Evolutionary conservation across 2,888 invertebrate species (phyloP), one percentile per base, ranked within the genome.

Genomic region (Lampropteryx suffumata): DNA sequence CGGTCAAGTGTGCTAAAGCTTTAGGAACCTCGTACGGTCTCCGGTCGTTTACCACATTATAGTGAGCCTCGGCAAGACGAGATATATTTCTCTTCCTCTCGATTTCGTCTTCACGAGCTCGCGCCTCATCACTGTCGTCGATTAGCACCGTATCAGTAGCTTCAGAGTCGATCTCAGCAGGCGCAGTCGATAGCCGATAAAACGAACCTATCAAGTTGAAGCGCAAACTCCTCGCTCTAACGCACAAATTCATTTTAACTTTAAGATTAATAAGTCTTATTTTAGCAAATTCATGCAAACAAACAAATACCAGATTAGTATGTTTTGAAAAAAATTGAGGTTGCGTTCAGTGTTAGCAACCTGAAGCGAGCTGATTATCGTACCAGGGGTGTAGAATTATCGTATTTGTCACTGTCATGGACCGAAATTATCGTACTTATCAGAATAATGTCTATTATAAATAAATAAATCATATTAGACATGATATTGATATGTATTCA

Each of bases 51-150:
- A 96, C 65, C 11, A 94, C 72, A 66, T 94, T 94, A 51, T 90
- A 90, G 73, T 97, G 93, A 0, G 83, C 71, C 0, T 61, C 39
- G 3, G 76, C 74, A 17, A 97, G 80, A 3, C 94, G 81, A 0
- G 96, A 96, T 73, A 94, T 94, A 62, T 96, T 93, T 57, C 94
- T 88, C 63, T 92, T 93, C 44, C 67, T 80, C 60, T 92, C 82
- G 27, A 94, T 84, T 65, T 91, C 88, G 33, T 79, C 83, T 61
- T 93, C 92, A 47, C 76, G 87, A 10, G 82, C 74, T 27, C 67
- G 63, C 6, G 81, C 69, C 65, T 91, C 90, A 55, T 92, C 92
- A 60, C 91, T 89, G 53, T 86, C 83, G 39, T 87, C 82, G 24
- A 84, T 71, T 10, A 82, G 11, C 11, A 82, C 76, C 3, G 53